These are phyloP conservation scores for Sicus ferrugineus DNA, from an alignment of 2,888 invertebrate genomes.

Conservation along the genomic window DNA sequence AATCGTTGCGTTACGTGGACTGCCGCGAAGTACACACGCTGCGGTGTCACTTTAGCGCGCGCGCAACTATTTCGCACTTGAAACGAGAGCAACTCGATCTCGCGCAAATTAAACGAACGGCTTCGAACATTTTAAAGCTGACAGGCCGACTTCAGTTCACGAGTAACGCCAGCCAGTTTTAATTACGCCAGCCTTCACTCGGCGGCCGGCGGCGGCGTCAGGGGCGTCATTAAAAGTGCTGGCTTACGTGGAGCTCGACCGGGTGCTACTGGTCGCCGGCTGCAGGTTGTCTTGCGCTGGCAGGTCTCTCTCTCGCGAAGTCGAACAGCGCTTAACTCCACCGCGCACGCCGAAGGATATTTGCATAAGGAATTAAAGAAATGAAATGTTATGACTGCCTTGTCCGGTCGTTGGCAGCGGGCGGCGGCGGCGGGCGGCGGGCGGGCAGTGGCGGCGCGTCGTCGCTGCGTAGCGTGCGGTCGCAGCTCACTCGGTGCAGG, in stretches of 20 bases:
- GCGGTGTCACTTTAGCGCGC: conserved; percentile 13
- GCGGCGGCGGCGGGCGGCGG: not conserved
- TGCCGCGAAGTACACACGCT: not conserved
- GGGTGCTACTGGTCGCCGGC: not conserved
- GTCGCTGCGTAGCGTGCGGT: not conserved
- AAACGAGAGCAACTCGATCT: conserved; percentile 15
- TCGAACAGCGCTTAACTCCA: not conserved
- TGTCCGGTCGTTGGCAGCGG: not conserved
- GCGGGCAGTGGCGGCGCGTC: not conserved
- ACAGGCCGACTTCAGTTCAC: not conserved
- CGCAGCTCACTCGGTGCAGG: too few species aligned
- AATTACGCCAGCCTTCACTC: conserved; percentile 1
- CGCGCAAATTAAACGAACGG: not conserved
- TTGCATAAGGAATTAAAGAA: conserved; percentile 32
- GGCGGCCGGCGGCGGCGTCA: not conserved
- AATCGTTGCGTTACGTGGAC: conserved; percentile 14
- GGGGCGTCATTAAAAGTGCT: conserved; percentile 15
- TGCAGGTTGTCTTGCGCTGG: not conserved
- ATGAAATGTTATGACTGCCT: conserved; percentile 16
- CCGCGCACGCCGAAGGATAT: conserved; percentile 23
- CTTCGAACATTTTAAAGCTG: not conserved
- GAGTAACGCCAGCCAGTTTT: not conserved
- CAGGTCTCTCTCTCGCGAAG: not conserved
- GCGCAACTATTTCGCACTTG: conserved; percentile 9
- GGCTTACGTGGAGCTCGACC: not conserved